A percentile compares a stretch with the other conserved stretches of the same genome.
phyloP scores from a whole-genome alignment of 2,113 vertebrate genomes.

The Tenebrosternarchus preto region DNA sequence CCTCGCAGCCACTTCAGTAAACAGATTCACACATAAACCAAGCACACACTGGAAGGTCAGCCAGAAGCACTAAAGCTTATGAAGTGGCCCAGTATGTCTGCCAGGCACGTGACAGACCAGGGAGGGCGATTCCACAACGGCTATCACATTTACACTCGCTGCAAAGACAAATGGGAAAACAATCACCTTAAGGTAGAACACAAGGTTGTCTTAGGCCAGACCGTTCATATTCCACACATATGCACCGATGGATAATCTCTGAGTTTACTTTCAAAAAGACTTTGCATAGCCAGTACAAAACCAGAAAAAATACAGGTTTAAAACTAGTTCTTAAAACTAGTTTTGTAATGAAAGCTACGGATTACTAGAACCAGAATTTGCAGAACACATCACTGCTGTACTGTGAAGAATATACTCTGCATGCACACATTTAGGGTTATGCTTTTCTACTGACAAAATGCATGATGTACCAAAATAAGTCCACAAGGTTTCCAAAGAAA shows the following conservation, averaged over 20 bases:
- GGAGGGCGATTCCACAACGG: neutral
- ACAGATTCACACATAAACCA: conserved; percentile 34
- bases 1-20: conserved; percentile 27
- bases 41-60: conserved; percentile 41
- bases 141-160: conserved; percentile 10
- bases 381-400: no score
- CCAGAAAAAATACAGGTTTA: neutral
- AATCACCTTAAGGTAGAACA: neutral
- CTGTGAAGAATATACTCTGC: neutral
- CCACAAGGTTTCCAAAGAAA: no score
- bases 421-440: neutral
- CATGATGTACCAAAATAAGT: neutral
- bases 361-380: no score
- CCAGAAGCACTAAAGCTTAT: conserved; percentile 43
- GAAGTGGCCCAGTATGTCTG: conserved; percentile 37
- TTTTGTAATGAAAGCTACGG: no score
- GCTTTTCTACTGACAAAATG: neutral
- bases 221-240: neutral
- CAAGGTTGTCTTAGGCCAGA: neutral
- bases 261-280: neutral
- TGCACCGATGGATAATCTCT: neutral
- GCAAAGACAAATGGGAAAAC: conserved; percentile 5
- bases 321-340: no score
- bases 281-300: neutral
- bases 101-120: conserved; percentile 1